Evolutionary conservation across 1,140 invertebrate species (phyloP), one percentile per base, ranked within the genome.

Genomic region (Semibalanus balanoides): DNA sequence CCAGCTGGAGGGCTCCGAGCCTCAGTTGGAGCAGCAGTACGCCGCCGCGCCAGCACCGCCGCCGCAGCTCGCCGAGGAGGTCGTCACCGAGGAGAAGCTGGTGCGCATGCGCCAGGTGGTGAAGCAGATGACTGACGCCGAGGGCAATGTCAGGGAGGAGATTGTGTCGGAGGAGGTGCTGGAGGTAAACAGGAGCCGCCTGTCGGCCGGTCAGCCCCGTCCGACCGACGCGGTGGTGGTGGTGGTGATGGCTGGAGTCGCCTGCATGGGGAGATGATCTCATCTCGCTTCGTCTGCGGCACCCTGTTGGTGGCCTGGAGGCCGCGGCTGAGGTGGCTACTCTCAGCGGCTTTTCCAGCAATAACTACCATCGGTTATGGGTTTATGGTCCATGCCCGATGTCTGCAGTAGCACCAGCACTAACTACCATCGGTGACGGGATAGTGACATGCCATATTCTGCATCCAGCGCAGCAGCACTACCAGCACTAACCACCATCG

Each of bases 1-100:
- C 51, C 70, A 72, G 29, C 70, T 72, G 70, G 70, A 72, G 70
- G 70, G 70, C 70, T 72, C 70, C 5, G 70, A 72, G 70, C 70
- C 70, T 17, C 11, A 29, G 29, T 3, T 72, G 9, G 22, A 9
- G 25, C 19, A 29, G 70, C 3, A 5, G 29, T 14, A 3, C n/a
- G 70, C n/a, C 69, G 69, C 11, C 70, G 70, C n/a, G 28, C 70
- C n/a, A n/a, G 0, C 11, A 3, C 70, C 25, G 29, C 70, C n/a
- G 70, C n/a, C n/a, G 70, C 70, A 72, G 70, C 70, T 17, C 7
- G 11, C 22, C 19, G 28, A 72, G 25, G 51, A 14, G 3, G 70
- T 72, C 11, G 51, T 64, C 7, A 14, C n/a, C 3, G 70, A 72
- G 70, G 28, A 72, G 70, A 28, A 27, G 25, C 70, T 11, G 25